Conservation (phyloP, 2,797 vertebrate genomes). For the Etheostoma nigrum region DNA sequence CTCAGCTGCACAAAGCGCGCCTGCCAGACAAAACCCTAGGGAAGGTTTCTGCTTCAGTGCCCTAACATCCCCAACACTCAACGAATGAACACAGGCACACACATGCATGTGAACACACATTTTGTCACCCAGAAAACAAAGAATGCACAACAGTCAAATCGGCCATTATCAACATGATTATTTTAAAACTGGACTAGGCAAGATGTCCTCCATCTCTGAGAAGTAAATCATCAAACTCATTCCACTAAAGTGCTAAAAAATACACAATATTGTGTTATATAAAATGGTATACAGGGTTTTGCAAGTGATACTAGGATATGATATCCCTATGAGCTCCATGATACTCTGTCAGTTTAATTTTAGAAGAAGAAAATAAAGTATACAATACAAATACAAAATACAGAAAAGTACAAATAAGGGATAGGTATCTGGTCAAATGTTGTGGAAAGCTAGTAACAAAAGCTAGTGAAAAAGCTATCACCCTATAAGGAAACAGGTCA, state of each 20-base stretch:
- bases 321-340: too few species aligned
- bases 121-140: conserved; percentile 67
- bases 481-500: too few species aligned
- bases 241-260: neutral
- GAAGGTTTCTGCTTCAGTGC: conserved; percentile 81
- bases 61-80: conserved; percentile 80
- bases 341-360: too few species aligned
- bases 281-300: too few species aligned
- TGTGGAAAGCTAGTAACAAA: too few species aligned
- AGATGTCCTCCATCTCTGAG: conserved; percentile 8
- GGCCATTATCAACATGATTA: conserved; percentile 32
- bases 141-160: conserved; percentile 39
- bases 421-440: too few species aligned
- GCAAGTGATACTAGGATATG: too few species aligned
- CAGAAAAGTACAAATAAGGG: too few species aligned
- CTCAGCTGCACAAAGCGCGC: conserved; percentile 80
- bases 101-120: conserved; percentile 39
- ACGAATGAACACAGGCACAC: conserved; percentile 62
- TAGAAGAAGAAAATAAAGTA: too few species aligned
- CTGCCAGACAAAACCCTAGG: conserved; percentile 80
- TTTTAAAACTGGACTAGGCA: conserved; percentile 35
- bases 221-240: neutral
- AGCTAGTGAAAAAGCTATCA: too few species aligned
- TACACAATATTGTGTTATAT: too few species aligned
- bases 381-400: too few species aligned